Percentiles rank a stretch among this genome's conserved stretches.
Conservation (phyloP, 92 coral and sea anemone species). For the Parazoanthus swiftii region DNA sequence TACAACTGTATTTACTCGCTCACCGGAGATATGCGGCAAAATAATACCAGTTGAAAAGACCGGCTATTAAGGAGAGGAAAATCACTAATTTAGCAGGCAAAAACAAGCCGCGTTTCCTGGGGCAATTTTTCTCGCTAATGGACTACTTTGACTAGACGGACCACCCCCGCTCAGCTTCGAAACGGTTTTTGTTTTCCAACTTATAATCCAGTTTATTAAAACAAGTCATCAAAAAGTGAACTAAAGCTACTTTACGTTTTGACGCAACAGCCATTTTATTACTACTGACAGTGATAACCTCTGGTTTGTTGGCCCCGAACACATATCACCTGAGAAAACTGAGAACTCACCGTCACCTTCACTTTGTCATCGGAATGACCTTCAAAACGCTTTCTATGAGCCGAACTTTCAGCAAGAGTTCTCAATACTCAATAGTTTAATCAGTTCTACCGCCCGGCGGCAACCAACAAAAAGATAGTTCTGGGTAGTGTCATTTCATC, state of each 20-base stretch:
- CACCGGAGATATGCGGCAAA: constrained; percentile 43
- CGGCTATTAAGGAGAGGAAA: constrained; percentile 37
- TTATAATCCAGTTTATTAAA: background rate
- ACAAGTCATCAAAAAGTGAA: background rate
- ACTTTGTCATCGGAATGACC: constrained; percentile 40
- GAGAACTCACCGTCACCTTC: constrained; percentile 11
- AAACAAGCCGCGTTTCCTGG: constrained; percentile 35
- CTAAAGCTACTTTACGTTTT: background rate
- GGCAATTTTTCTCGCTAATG: constrained; percentile 38
- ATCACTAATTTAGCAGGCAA: constrained; percentile 26
- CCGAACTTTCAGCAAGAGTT: constrained; percentile 45
- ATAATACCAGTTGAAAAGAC: constrained; percentile 39
- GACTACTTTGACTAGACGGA: constrained; percentile 37
- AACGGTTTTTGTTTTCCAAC: background rate
- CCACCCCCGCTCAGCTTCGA: constrained; percentile 13
- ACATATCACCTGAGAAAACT: constrained; percentile 21
- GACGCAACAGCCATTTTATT: background rate
- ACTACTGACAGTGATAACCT: background rate
- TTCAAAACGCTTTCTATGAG: constrained; percentile 20
- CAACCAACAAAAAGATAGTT: background rate
- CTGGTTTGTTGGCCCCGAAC: background rate
- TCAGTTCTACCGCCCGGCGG: constrained; percentile 33
- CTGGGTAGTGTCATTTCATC: constrained; percentile 33
- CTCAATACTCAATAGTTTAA: constrained; percentile 20
- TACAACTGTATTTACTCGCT: constrained; percentile 29